Conservation (phyloP, 2,113 vertebrate species). For the Sinocyclocheilus rhinocerous region DNA sequence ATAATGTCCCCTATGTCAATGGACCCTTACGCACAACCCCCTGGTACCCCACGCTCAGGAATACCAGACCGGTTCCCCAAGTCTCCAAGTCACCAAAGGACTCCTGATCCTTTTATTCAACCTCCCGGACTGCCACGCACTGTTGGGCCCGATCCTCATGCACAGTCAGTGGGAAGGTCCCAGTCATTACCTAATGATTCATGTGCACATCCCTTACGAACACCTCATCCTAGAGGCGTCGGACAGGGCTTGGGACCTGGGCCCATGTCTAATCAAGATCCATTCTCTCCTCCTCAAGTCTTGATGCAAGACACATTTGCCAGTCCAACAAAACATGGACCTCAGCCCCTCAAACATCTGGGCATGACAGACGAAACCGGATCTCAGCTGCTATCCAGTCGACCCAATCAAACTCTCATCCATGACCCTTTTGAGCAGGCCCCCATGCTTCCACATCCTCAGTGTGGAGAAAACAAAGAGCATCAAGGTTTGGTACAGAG, state of each 20-base stretch:
- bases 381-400: conserved; percentile 73
- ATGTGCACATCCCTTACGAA: conserved; percentile 82
- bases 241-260: conserved; percentile 75
- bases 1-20: conserved; percentile 71
- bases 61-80: conserved; percentile 78
- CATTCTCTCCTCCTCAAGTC: conserved; percentile 78
- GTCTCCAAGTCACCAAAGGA: conserved; percentile 84
- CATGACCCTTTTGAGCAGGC: conserved; percentile 88
- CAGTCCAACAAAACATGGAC: conserved; percentile 77
- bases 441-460: conserved; percentile 82
- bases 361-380: conserved; percentile 81
- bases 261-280: conserved; percentile 79
- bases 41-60: conserved; percentile 72
- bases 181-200: conserved; percentile 81
- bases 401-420: conserved; percentile 72
- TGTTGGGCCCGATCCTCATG: conserved; percentile 70
- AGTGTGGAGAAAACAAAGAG: conserved; percentile 74
- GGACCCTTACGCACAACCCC: conserved; percentile 80
- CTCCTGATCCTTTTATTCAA: conserved; percentile 68
- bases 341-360: conserved; percentile 80
- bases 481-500: conserved; percentile 77
- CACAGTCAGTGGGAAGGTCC: conserved; percentile 76
- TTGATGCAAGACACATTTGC: conserved; percentile 79
- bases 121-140: conserved; percentile 66
- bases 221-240: conserved; percentile 79